Evolutionary conservation across 2,888 invertebrate species (phyloP).

Genomic region (Cephus runcator): DNA sequence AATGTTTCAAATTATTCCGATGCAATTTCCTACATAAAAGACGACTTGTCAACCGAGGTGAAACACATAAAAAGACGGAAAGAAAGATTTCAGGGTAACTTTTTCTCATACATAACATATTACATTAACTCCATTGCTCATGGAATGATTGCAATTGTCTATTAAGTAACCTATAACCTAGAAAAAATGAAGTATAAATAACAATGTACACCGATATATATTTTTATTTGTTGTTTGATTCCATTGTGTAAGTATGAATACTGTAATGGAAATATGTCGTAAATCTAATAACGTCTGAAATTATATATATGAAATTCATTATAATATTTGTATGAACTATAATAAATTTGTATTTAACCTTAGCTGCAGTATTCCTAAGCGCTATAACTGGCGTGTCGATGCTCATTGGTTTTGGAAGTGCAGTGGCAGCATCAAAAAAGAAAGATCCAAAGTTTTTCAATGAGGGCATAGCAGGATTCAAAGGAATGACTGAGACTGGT

Average conservation of each 20-base stretch:
- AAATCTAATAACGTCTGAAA: neutral
- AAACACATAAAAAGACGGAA: constrained; percentile 28
- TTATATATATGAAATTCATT: neutral
- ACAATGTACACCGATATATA: neutral
- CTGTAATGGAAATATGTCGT: neutral
- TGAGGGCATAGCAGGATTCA: constrained; percentile 74
- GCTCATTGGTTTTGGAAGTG: constrained; percentile 82
- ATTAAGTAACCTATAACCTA: neutral
- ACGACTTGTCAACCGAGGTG: constrained; percentile 26
- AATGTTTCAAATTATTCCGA: constrained; percentile 21
- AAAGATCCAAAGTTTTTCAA: constrained; percentile 82
- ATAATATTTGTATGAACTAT: neutral
- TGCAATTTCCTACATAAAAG: constrained; percentile 18
- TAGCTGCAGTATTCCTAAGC: constrained; percentile 78
- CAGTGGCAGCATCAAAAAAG: constrained; percentile 81
- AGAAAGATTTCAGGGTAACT: constrained; percentile 46
- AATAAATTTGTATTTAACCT: neutral
- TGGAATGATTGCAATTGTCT: neutral
- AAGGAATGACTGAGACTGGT: constrained; percentile 80
- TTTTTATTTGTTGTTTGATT: neutral
- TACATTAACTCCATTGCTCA: neutral
- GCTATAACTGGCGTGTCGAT: constrained; percentile 83
- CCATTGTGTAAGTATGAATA: neutral
- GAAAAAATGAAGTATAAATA: neutral
- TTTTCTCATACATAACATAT: constrained; percentile 17